Base-by-base conservation (phyloP, 1,140 invertebrate species). In the Drosophila parabipectinata region DNA sequence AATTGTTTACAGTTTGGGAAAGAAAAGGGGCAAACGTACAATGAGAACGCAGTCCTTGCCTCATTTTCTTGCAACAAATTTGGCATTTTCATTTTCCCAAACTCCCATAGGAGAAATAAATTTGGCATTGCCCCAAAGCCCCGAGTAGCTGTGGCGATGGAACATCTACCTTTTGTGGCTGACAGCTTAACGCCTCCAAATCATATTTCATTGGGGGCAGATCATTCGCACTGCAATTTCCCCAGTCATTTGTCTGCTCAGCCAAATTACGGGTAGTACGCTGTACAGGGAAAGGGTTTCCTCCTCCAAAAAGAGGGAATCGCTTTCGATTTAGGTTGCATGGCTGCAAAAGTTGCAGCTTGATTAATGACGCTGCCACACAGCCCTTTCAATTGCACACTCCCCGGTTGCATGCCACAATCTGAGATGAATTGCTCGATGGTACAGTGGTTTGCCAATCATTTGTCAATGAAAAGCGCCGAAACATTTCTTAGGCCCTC, bases 241-340 rank as follows among this genome's bases (percentile, higher is more conserved):
- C 39, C 60, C 51, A 68, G 64, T 54, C 74, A 81, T 74, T 81
- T 82, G 74, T 83, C 61, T 81, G 71, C 55, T 66, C 69, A 59
- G 53, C 52, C 77, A 71, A 80, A 76, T 72, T 72, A 57, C 54
- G 67, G 60, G 45, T 37, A 15, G 41, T 32, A n/a, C 10, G 9
- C 30, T 4, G 54, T 12, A 55, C 2, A 10, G 30, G 58, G 58
- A 21, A n/a, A 44, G 34, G 58, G 54, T 21, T 44, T 68, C 30
- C 18, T 18, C 15, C 15, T 37, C 12, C 15, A 41, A 21, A 21
- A 39, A 37, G 62, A 7, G 15, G 8, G 32, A 67, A 53, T 55
- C 39, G 53, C 54, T 44, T 58, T 85, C 64, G 60, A 77, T 61
- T 56, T 41, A 44, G 52, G 59, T 67, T 60, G 54, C 63, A 60